phyloP scores from a whole-genome alignment of 2,888 invertebrate species.

The Trissoscelio sp. region DNA sequence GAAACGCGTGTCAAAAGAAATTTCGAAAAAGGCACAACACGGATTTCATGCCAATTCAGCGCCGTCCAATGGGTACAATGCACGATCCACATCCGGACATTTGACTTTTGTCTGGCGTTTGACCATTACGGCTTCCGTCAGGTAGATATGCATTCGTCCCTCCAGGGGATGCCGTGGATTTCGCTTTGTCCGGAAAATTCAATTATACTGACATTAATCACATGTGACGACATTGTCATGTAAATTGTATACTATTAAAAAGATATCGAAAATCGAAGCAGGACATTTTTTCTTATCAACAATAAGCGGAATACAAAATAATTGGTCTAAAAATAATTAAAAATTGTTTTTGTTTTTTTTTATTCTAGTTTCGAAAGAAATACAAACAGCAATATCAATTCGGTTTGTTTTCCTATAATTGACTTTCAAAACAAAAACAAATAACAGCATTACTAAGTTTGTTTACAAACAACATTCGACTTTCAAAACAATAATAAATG shows the following conservation, averaged over 20 bases:
- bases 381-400: no score
- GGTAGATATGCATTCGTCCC: conserved; percentile 56
- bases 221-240: conserved; percentile 25
- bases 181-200: conserved; percentile 56
- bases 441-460: no score
- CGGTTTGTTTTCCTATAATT: no score
- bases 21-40: conserved; percentile 81
- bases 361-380: no score
- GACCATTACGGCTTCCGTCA: conserved; percentile 76
- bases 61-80: conserved; percentile 73
- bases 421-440: no score
- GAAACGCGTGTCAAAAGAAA: conserved; percentile 74
- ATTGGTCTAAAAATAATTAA: no score
- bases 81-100: conserved; percentile 76
- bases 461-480: no score
- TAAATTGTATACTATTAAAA: conserved; percentile 32
- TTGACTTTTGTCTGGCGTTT: conserved; percentile 78
- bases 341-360: no score
- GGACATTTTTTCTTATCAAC: background rate
- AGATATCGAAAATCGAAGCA: background rate
- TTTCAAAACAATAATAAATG: no score
- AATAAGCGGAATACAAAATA: no score
- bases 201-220: conserved; percentile 63
- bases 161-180: conserved; percentile 20
- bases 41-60: conserved; percentile 82